Conservation (phyloP, 2,888 invertebrate genomes). For the Zootermopsis nevadensis region DNA sequence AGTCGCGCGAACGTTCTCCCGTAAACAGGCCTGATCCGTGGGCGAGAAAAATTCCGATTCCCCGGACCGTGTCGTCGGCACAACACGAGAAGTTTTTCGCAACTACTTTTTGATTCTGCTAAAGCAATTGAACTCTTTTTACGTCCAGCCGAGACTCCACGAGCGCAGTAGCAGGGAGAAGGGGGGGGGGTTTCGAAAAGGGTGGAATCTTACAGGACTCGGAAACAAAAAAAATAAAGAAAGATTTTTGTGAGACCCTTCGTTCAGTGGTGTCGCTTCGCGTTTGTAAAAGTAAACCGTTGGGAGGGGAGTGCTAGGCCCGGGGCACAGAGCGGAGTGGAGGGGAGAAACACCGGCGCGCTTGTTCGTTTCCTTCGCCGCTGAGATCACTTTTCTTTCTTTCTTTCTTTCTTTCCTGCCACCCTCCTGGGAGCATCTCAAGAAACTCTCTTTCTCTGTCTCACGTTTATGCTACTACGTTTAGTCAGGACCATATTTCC, state of each 20-base stretch:
- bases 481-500: conserved; percentile 48
- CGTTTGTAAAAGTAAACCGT: conserved; percentile 49
- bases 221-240: conserved; percentile 3
- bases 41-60: not conserved
- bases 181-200: conserved; percentile 12
- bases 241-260: conserved; percentile 47
- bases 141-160: not conserved
- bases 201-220: conserved; percentile 27
- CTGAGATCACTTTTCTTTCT: conserved; percentile 27
- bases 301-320: conserved; percentile 30
- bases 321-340: conserved; percentile 42
- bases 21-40: not conserved
- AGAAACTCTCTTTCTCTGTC: conserved; percentile 34
- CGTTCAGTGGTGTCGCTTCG: conserved; percentile 47
- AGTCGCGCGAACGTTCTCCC: not conserved
- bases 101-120: conserved; percentile 28
- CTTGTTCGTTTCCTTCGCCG: conserved; percentile 51
- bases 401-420: conserved; percentile 28
- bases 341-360: conserved; percentile 55
- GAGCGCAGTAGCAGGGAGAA: conserved; percentile 31
- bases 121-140: conserved; percentile 30
- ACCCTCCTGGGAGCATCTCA: conserved; percentile 46
- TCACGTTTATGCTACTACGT: conserved; percentile 26
- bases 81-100: conserved; percentile 3
- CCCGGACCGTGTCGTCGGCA: not conserved